Evolutionary conservation across 2,797 vertebrate species (phyloP).

Genomic region (Takifugu rubripes): DNA sequence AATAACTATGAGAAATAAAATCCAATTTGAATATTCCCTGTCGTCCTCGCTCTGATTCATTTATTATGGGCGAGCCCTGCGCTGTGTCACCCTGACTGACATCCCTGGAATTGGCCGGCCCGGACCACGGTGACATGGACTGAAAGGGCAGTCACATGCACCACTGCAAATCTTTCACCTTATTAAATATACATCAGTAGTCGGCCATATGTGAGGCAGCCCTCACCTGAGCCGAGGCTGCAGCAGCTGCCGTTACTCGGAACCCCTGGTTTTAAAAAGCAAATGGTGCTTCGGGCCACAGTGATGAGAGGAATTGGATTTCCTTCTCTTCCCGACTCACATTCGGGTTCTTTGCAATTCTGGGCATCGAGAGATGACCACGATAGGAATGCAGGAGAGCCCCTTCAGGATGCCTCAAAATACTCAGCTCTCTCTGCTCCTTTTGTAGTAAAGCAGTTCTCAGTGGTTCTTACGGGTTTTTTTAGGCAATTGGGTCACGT

Average conservation of each 20-base stretch:
- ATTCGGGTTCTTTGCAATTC: constrained; percentile 21
- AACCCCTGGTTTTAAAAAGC: constrained; percentile 35
- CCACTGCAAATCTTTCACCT: constrained; percentile 65
- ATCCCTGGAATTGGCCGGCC: constrained; percentile 41
- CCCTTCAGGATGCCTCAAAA: constrained; percentile 5
- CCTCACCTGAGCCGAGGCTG: constrained; percentile 61
- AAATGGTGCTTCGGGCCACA: constrained; percentile 21
- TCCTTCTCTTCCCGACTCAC: not conserved
- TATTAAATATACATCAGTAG: constrained; percentile 77
- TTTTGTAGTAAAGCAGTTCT: constrained; percentile 13
- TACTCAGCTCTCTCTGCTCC: not conserved
- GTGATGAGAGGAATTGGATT: constrained; percentile 11
- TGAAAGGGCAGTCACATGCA: constrained; percentile 67
- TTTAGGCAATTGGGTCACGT: constrained; percentile 12
- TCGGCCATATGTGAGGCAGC: constrained; percentile 50
- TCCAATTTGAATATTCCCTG: constrained; percentile 15
- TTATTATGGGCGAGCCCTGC: not conserved
- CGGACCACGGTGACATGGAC: constrained; percentile 55
- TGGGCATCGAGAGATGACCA: constrained; percentile 6
- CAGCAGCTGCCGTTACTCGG: constrained; percentile 51
- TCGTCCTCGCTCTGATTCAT: not conserved
- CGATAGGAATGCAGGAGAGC: constrained; percentile 7
- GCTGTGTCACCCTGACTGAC: constrained; percentile 35
- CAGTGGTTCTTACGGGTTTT: constrained; percentile 10
- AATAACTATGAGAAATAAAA: not conserved